Conservation (phyloP, 2,888 invertebrate genomes). For the Laspeyria flexula region DNA sequence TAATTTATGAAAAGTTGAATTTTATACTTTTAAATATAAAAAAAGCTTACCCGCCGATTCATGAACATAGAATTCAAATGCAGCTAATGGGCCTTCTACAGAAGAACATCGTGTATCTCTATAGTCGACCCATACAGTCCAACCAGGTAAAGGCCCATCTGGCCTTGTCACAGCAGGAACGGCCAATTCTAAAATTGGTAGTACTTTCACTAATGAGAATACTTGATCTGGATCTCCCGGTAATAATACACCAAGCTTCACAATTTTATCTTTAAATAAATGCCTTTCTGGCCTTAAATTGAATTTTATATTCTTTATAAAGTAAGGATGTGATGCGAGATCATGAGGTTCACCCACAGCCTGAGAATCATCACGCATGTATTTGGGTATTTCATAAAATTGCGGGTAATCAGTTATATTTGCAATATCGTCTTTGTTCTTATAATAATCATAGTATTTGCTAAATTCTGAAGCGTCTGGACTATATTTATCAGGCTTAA, state of each 20-base stretch:
- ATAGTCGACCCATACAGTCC: constrained; percentile 89
- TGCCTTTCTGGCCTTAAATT: constrained; percentile 71
- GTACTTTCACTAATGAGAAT: constrained; percentile 88
- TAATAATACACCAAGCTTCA: constrained; percentile 88
- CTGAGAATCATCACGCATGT: constrained; percentile 57
- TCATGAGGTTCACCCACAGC: constrained; percentile 76
- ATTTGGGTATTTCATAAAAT: constrained; percentile 45
- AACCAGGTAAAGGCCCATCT: constrained; percentile 88
- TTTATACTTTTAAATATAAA: no score
- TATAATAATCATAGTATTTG: constrained; percentile 67
- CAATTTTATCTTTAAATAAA: constrained; percentile 73
- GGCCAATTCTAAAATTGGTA: constrained; percentile 90
- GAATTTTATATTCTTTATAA: constrained; percentile 73
- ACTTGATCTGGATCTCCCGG: constrained; percentile 87
- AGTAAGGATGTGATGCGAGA: constrained; percentile 66
- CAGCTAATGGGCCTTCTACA: constrained; percentile 91
- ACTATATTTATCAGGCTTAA: constrained; percentile 59
- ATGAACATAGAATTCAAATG: constrained; percentile 91
- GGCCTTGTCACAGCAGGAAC: constrained; percentile 86
- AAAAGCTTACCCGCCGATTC: constrained; percentile 86
- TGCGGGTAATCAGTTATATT: constrained; percentile 60
- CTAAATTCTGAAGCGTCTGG: constrained; percentile 59
- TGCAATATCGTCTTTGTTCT: constrained; percentile 57
- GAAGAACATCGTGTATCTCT: constrained; percentile 92
- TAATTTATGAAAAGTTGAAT: no score